Evolutionary conservation across 2,888 invertebrate genomes (phyloP), one percentile per base, ranked within the genome.

Genomic region (Oscheius sp.): DNA sequence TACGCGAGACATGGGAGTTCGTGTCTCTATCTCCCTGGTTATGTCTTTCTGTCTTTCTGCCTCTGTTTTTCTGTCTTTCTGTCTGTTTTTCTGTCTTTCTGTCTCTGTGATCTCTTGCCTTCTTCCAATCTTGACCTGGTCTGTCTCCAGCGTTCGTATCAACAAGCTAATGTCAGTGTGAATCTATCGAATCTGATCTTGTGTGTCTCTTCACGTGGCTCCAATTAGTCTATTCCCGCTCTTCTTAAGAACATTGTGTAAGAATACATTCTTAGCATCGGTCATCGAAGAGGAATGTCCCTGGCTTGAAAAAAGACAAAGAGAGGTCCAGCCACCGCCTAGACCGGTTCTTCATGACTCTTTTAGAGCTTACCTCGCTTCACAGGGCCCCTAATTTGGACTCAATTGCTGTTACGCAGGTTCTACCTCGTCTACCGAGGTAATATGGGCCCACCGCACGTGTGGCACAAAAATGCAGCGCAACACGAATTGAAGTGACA

Each of bases 401-500:
- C 53, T 21, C 3, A 53, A 4, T 29, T 53, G 53, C 2, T 4
- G 21, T 21, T 21, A 21, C 21, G 21, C 21, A 21, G 21, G 21
- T 21, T 21, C 21, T 21, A 9, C n/a, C 53, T 29, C 29, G 11
- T 13, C n/a, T 9, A 11, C 29, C 53, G 21, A 21, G 21, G 21
- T 53, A 13, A 29, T 4, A 13, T 9, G 53, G 11, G 42, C 42
- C 53, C 53, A 4, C 53, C 53, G 7, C 42, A 42, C 42, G 42
- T 42, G 42, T 42, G 42, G 42, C 42, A 42, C 42, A 42, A 42
- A 21, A 42, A 42, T 57, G 57, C 33, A 33, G 32, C 57, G 21
- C 33, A 21, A 57, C 57, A 57, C 57, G 62, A 62, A 62, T 62
- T 42, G 42, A 62, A 7, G 21, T 62, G 62, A 62, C 62, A 62